These are phyloP conservation scores for Hirundichthys speculiger DNA, from an alignment of 2,113 vertebrate species.

Conservation along the genomic window DNA sequence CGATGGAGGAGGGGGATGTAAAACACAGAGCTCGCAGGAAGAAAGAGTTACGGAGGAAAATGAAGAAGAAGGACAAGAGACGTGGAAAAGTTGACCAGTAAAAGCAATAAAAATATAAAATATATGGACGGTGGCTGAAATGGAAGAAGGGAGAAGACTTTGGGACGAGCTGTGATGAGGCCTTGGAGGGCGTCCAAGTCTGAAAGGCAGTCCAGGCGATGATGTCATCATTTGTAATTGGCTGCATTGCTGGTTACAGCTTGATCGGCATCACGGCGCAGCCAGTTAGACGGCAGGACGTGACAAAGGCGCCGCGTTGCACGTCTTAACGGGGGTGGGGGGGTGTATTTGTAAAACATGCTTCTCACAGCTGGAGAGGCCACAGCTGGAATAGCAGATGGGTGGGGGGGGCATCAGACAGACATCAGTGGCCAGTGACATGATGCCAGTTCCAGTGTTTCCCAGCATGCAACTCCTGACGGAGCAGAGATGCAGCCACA, in stretches of 20 bases:
- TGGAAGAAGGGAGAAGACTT: neutral
- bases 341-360: too few species aligned
- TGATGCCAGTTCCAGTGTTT: neutral
- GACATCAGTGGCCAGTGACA: neutral
- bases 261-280: constrained; percentile 33
- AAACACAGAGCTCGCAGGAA: constrained; percentile 34
- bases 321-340: too few species aligned
- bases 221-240: constrained; percentile 72
- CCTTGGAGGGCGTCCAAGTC: constrained; percentile 19
- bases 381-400: constrained; percentile 1
- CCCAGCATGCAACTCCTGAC: constrained; percentile 7
- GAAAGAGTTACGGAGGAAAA: constrained; percentile 4
- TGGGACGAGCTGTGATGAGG: constrained; percentile 20
- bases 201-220: constrained; percentile 33
- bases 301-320: neutral
- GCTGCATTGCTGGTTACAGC: constrained; percentile 40
- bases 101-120: neutral
- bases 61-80: neutral
- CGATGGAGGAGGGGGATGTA: constrained; percentile 4
- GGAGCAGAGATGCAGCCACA: neutral
- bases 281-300: constrained; percentile 50
- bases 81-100: neutral
- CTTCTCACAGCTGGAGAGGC: constrained; percentile 1
- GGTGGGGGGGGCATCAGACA: neutral
- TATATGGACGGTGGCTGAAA: neutral